Conservation (phyloP, 2,797 vertebrate genomes). For the Poecile montanus region DNA sequence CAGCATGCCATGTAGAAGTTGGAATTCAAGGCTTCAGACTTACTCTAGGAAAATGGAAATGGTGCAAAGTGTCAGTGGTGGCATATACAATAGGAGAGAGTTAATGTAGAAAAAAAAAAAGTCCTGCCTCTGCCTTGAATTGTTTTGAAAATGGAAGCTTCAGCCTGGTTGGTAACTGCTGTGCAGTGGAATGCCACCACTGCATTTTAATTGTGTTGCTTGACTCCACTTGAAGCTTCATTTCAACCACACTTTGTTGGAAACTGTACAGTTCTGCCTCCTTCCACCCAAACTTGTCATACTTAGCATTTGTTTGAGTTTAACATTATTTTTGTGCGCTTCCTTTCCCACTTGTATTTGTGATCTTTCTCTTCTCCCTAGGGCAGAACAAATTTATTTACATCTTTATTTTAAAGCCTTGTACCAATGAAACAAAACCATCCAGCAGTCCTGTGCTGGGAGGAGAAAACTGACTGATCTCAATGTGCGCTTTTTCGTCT, state of each 20-base stretch:
- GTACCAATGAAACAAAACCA: rapidly evolving
- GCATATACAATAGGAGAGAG: neutral
- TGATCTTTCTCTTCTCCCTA: neutral
- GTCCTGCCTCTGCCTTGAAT: neutral
- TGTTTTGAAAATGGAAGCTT: neutral
- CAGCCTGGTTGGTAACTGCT: neutral
- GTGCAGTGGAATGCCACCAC: neutral
- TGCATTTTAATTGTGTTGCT: neutral
- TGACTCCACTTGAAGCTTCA: neutral
- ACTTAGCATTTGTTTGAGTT: neutral
- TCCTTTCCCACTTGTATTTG: neutral
- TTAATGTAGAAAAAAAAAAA: no score
- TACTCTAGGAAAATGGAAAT: neutral
- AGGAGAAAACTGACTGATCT: neutral
- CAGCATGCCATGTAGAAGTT: neutral
- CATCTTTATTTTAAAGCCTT: neutral
- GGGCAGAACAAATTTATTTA: neutral
- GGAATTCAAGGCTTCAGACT: neutral
- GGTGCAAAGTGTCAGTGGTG: neutral
- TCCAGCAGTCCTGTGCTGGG: neutral
- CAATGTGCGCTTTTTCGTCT: neutral
- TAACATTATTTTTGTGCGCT: neutral
- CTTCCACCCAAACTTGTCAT: neutral
- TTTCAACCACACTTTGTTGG: neutral
- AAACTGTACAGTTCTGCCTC: neutral